A percentile compares a stretch with the other conserved stretches of the same genome.
These are phyloP conservation scores for Drosophila pachea DNA, from an alignment of 1,140 invertebrate genomes.

Conservation along the genomic window DNA sequence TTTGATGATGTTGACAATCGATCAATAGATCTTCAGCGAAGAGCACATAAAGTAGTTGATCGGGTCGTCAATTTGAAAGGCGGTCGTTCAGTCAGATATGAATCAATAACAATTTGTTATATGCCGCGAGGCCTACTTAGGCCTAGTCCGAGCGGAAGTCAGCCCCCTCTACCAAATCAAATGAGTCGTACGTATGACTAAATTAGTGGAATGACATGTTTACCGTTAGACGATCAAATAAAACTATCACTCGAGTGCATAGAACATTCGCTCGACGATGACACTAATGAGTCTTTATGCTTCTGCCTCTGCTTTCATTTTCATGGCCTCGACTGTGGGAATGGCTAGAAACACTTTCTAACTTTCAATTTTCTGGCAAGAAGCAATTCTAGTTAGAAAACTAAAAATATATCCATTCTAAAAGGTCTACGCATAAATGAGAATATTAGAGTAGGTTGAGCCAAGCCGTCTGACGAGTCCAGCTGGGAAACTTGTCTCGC, in stretches of 20 bases:
- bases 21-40: conserved; percentile 61
- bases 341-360: conserved; percentile 59
- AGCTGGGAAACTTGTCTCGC: conserved; percentile 20
- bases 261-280: conserved; percentile 40
- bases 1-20: conserved; percentile 73
- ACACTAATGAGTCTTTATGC: conserved; percentile 45
- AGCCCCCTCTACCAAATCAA: conserved; percentile 24
- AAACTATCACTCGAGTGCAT: conserved; percentile 9
- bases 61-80: conserved; percentile 64
- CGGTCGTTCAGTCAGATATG: conserved; percentile 62
- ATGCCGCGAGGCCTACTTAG: conserved; percentile 26
- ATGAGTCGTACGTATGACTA: conserved; percentile 41
- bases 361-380: conserved; percentile 57
- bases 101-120: conserved; percentile 73
- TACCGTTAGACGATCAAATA: conserved; percentile 44
- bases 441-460: conserved; percentile 66
- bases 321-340: conserved; percentile 46
- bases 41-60: conserved; percentile 58
- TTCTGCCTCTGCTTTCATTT: conserved; percentile 56
- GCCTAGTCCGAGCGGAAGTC: conserved; percentile 49
- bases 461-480: conserved; percentile 29
- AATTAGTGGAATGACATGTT: conserved; percentile 36
- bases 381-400: conserved; percentile 32
- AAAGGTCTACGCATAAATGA: conserved; percentile 52
- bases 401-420: conserved; percentile 17